Percentiles rank a stretch among this genome's conserved stretches.
These are phyloP conservation scores for Dysidea cf. avara DNA, from an alignment of 37 sponge, comb jelly and placozoan genomes.

Conservation along the genomic window DNA sequence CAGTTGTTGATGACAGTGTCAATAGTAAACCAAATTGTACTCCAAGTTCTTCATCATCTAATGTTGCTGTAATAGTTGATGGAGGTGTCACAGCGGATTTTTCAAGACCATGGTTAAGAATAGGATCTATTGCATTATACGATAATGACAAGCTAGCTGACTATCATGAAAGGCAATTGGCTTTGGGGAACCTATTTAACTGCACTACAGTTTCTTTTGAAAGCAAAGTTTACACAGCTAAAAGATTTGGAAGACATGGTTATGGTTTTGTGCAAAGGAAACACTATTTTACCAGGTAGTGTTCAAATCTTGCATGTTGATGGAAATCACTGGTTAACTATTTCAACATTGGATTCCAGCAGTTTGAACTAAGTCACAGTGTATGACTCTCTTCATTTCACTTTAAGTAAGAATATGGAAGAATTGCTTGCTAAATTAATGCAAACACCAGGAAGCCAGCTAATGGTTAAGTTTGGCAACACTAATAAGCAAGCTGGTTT, in stretches of 20 bases:
- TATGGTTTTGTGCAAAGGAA: neutral
- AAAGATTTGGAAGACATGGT: neutral
- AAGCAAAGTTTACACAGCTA: neutral
- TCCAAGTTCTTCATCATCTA: too few species aligned
- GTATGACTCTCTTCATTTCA: neutral
- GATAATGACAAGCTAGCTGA: too few species aligned
- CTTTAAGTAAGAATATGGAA: neutral
- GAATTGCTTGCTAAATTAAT: neutral
- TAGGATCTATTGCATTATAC: too few species aligned
- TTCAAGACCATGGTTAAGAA: too few species aligned
- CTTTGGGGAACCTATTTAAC: neutral
- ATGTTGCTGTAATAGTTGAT: too few species aligned
- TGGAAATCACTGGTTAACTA: conserved; percentile 5
- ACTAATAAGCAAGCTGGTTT: neutral
- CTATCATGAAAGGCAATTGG: neutral
- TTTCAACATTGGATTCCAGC: neutral
- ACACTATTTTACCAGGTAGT: too few species aligned
- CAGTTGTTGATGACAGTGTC: too few species aligned
- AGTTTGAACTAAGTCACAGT: neutral
- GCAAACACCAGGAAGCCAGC: neutral
- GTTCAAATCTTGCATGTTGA: neutral
- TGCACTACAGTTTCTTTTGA: neutral
- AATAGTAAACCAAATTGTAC: too few species aligned
- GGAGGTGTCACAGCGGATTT: too few species aligned
- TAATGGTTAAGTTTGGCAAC: neutral